phyloP scores from a whole-genome alignment of 1,140 invertebrate species.

The Brachionus koreanus region DNA sequence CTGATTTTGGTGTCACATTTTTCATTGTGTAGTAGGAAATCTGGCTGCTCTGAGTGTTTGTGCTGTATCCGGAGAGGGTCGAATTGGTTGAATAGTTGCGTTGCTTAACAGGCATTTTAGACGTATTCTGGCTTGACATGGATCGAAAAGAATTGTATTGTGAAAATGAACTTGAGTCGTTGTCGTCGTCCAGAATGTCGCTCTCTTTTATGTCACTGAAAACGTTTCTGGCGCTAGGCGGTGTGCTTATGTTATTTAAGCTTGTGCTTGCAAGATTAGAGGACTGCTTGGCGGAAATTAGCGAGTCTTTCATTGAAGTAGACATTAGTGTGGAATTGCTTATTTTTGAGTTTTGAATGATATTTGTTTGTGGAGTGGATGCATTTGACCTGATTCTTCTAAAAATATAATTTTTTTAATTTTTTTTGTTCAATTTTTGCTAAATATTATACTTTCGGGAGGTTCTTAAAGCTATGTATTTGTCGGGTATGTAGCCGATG shows the following conservation, averaged over 20 bases:
- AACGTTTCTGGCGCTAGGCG: neutral
- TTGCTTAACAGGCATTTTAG: neutral
- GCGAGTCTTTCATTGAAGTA: neutral
- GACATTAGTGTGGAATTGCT: neutral
- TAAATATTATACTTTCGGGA: constrained; percentile 12
- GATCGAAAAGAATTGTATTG: neutral
- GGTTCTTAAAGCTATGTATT: constrained; percentile 39
- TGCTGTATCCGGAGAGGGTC: neutral
- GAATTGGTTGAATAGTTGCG: neutral
- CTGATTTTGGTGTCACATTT: neutral
- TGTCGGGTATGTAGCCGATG: constrained; percentile 28
- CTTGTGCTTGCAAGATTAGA: neutral
- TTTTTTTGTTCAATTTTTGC: neutral
- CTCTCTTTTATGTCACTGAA: constrained; percentile 35
- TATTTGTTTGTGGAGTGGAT: neutral
- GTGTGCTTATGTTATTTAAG: neutral
- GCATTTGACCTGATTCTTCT: neutral
- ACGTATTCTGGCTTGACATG: neutral
- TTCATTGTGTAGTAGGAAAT: neutral
- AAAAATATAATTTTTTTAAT: neutral
- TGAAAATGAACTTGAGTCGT: neutral
- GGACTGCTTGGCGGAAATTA: neutral
- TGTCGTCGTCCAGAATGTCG: constrained; percentile 38
- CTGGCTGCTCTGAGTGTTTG: neutral
- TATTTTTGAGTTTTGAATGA: neutral